Conservation (phyloP, 2,113 vertebrate species). For the Eptesicus fuscus region DNA sequence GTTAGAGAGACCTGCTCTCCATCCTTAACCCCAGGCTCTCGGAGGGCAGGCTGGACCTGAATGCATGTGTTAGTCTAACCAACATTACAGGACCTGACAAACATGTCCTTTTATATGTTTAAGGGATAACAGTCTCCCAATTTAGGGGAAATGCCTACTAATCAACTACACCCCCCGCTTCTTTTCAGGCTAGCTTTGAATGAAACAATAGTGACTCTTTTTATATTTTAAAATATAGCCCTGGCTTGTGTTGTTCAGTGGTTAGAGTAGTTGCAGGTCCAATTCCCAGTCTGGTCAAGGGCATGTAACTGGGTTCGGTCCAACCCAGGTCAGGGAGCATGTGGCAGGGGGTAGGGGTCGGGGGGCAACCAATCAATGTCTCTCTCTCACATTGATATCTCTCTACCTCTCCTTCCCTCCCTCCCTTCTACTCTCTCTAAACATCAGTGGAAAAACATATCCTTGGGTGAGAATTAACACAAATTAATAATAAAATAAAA, state of each 20-base stretch:
- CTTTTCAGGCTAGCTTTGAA: not conserved
- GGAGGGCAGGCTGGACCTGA: not conserved
- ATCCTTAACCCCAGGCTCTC: slow-evolving; percentile 4
- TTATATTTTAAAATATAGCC: not conserved
- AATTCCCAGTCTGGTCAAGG: not conserved
- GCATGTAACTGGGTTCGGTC: not conserved
- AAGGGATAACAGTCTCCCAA: not conserved
- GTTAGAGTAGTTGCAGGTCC: not conserved
- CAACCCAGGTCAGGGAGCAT: not conserved
- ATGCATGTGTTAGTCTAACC: slow-evolving; percentile 21
- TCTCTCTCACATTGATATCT: not conserved
- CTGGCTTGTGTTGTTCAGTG: not conserved
- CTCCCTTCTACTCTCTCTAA: not conserved
- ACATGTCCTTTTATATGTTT: not conserved
- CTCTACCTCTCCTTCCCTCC: not conserved
- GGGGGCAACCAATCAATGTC: not conserved
- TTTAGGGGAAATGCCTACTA: slow-evolving; percentile 13
- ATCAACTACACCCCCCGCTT: not conserved
- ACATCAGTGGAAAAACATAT: not conserved
- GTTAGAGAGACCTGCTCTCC: not conserved
- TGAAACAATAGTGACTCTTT: not conserved
- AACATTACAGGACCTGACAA: slow-evolving; percentile 62
- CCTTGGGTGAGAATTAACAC: not conserved
- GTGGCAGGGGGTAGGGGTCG: rapidly evolving
- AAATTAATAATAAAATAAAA: not conserved